Evolutionary conservation across 2,113 vertebrate species (phyloP).

Genomic region (Ceyx margarethae): DNA sequence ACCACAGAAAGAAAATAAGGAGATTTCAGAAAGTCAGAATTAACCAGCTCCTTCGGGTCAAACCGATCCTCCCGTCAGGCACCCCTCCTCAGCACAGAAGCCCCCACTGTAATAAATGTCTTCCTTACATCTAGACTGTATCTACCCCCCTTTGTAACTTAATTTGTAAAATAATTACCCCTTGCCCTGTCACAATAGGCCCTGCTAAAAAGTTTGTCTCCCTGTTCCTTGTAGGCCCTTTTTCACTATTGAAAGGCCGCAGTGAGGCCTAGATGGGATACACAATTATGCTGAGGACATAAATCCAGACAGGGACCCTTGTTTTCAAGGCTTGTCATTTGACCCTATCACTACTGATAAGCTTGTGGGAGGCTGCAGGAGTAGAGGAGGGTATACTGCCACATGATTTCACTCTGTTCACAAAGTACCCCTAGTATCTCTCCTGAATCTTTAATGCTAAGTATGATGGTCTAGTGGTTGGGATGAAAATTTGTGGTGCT

Average conservation of each 20-base stretch:
- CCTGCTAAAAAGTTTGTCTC: neutral
- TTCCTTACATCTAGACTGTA: neutral
- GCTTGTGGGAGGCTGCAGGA: neutral
- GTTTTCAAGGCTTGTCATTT: neutral
- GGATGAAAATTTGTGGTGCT: neutral
- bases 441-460: neutral
- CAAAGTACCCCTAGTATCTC: neutral
- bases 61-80: neutral
- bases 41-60: neutral
- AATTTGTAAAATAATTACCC: neutral
- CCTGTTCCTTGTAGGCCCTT: neutral
- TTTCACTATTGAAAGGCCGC: neutral
- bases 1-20: constrained; percentile 1
- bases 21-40: neutral
- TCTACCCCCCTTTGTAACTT: neutral
- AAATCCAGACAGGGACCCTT: neutral
- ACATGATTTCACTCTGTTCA: neutral
- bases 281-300: neutral
- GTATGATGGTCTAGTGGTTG: neutral
- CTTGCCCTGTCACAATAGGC: neutral
- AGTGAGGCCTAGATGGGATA: neutral
- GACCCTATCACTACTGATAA: neutral
- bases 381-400: neutral
- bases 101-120: neutral
- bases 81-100: neutral